Evolutionary conservation across 2,888 invertebrate species (phyloP), one percentile per base, ranked within the genome.

Genomic region (Hirtodrosophila trivittata): DNA sequence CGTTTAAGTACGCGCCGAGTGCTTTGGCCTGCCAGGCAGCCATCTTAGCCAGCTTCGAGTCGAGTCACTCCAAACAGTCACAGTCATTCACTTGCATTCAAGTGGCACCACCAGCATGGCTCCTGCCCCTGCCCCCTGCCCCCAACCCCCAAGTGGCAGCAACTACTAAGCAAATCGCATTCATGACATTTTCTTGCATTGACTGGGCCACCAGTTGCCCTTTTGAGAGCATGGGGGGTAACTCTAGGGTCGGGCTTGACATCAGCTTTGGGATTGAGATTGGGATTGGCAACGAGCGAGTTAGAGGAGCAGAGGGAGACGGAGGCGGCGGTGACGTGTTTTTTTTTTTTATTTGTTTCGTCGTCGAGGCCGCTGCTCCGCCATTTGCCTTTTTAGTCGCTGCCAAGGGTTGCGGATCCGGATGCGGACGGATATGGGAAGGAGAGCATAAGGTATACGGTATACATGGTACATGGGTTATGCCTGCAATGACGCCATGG

Each of bases 161-260:
- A 25, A 10, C 18, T 12, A 30, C 51, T 56, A 57, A 62, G 62
- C 86, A 78, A 80, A 82, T 78, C 83, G 83, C 65, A 86, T 85
- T 86, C 80, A 80, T 75, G 86, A 82, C 80, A 80, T 80, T 80
- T 80, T 86, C 86, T 83, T 85, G 66, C 83, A 80, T 75, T 85
- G 82, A 74, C 82, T 77, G 60, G 54, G 73, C 76, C 68, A 65
- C 75, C 66, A 73, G 57, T 75, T 72, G 60, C 47, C 50, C 30
- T 25, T 14, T 38, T 21, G 14, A 16, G 10, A 35, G 26, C 9
- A 8, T 5, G 35, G 33, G 14, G 13, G 35, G 13, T 25, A 42
- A 10, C 18, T 25, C n/a, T n/a, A 8, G 9, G n/a, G 28, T 28
- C 5, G n/a, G 9, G 28, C 28, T 28, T 28, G 32, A 10, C 59